Evolutionary conservation across 1,140 invertebrate genomes (phyloP), one percentile per base, ranked within the genome.

Genomic region (Heliconius eleuchia): DNA sequence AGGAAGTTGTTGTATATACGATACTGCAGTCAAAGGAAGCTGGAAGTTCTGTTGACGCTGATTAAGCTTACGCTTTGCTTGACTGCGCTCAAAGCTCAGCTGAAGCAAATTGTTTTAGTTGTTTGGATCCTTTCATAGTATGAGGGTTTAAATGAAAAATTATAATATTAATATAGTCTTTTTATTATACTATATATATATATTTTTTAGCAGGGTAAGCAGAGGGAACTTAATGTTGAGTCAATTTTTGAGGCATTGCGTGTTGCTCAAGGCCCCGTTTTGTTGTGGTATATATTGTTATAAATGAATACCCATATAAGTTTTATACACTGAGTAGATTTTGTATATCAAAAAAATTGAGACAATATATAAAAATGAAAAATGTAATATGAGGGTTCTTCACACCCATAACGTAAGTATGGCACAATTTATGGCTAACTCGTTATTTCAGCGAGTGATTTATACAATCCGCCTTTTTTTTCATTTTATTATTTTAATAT

Each of bases 11-110:
- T 66, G 60, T 66, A 60, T 66, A 30, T 30, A 66, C 9, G 23
- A 66, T 66, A 66, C 23, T 66, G 60, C 23, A 66, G 60, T 66
- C 60, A 66, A 66, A 66, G 60, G 60, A 27, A 66, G 23, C 60
- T 66, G 5, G 11, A 27, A 66, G 60, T 66, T 16, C 60, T 30
- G 55, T 60, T 60, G n/a, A 23, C 55, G n/a, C 55, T 23, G 55
- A 60, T 60, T 60, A 60, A 60, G 19, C 55, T 66, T 16, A 23
- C n/a, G 60, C 13, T 66, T 66, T 66, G 23, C 11, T 66, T 66
- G 60, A 66, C 60, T 66, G 23, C 27, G 13, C 23, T 66, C 27
- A 27, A 66, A 27, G 9, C 27, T 66, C n/a, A 13, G 3, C n/a
- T 30, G 23, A 66, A 66, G 23, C 60, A 30, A 27, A 66, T 66